phyloP scores from a whole-genome alignment of 2,797 vertebrate species.

The Helicolenus hilgendorfi region DNA sequence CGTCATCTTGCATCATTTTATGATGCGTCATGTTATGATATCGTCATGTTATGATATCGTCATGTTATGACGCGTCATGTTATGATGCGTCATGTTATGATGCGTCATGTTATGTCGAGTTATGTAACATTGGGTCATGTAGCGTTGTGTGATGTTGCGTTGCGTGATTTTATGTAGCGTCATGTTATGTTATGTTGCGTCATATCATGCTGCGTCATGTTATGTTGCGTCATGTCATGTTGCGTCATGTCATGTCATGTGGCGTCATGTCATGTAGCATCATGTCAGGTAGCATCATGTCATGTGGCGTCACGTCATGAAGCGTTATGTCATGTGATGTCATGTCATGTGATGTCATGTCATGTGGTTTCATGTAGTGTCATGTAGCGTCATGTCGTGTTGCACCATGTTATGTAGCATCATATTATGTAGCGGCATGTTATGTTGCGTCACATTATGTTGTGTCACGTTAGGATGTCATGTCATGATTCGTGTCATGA shows the following conservation, averaged over 20 bases:
- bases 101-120: not conserved
- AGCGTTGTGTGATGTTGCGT: not conserved
- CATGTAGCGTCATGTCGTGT: not conserved
- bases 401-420: not conserved
- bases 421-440: not conserved
- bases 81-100: rapidly evolving
- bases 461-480: too few species aligned
- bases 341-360: not conserved
- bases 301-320: not conserved
- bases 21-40: not conserved
- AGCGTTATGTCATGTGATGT: not conserved
- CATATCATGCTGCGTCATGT: not conserved
- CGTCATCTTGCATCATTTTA: not conserved
- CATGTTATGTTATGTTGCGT: not conserved
- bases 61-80: not conserved
- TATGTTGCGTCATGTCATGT: not conserved
- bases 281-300: not conserved
- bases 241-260: not conserved
- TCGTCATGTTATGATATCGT: rapidly evolving
- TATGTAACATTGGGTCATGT: not conserved
- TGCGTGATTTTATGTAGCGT: not conserved
- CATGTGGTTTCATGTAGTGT: too few species aligned
- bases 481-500: too few species aligned
- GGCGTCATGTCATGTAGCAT: rapidly evolving
- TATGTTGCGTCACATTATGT: not conserved